These are phyloP conservation scores for Drosophila atripex DNA, from an alignment of 2,888 invertebrate genomes.

Conservation along the genomic window DNA sequence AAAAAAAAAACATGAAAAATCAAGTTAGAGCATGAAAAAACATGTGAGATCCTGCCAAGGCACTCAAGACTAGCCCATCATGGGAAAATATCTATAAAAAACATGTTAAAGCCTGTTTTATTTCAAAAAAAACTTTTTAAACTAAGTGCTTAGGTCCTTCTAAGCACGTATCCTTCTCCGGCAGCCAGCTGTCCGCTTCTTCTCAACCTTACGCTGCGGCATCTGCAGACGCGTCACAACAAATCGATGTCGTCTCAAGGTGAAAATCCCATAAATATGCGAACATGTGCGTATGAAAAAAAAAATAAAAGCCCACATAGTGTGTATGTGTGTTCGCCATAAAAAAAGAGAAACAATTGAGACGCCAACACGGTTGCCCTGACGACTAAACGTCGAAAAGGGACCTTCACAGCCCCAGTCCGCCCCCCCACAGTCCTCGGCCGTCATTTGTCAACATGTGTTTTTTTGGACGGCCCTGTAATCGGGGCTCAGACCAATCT, in stretches of 20 bases:
- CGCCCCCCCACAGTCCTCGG: too few species aligned
- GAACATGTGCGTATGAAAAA: conserved; percentile 39
- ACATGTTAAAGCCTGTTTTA: too few species aligned
- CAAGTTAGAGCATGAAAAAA: too few species aligned
- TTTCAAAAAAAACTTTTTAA: too few species aligned
- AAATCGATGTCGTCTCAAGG: conserved; percentile 77
- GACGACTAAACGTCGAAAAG: conserved; percentile 53
- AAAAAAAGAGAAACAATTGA: conserved; percentile 40
- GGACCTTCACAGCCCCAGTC: conserved; percentile 71
- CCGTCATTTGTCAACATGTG: too few species aligned
- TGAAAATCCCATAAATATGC: conserved; percentile 62
- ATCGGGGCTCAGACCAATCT: conserved; percentile 16
- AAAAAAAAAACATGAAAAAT: too few species aligned
- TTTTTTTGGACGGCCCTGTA: conserved; percentile 48
- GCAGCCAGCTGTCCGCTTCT: too few species aligned
- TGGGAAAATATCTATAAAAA: too few species aligned
- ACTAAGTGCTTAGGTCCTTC: background rate
- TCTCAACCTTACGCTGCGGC: background rate
- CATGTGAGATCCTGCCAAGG: too few species aligned
- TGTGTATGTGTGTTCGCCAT: conserved; percentile 29
- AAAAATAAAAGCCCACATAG: conserved; percentile 23
- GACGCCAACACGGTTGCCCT: conserved; percentile 52
- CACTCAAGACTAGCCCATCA: too few species aligned
- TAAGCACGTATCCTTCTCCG: too few species aligned
- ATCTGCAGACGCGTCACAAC: conserved; percentile 61